Conservation (phyloP, 2,797 vertebrate species). For the Xerus rutilus region DNA sequence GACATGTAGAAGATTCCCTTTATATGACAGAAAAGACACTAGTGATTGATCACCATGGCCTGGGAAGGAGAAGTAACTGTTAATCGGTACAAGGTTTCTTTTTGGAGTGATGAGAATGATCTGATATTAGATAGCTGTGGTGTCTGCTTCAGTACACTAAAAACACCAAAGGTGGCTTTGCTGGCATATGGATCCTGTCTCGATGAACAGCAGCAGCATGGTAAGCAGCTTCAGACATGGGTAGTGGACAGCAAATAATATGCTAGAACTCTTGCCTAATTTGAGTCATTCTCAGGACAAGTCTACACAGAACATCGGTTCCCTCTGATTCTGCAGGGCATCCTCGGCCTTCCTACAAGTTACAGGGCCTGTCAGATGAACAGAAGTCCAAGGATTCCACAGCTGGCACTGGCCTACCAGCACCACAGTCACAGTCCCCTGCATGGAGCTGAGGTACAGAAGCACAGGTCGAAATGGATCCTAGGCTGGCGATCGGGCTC, state of each 20-base stretch:
- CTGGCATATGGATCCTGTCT: not conserved
- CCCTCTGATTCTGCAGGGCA: not conserved
- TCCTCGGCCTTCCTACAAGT: not conserved
- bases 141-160: not conserved
- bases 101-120: not conserved
- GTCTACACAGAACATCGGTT: not conserved
- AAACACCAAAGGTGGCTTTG: not conserved
- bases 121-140: not conserved
- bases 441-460: not conserved
- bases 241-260: not conserved
- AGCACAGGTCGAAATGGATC: not conserved
- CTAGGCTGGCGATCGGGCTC: not conserved
- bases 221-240: not conserved
- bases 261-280: not conserved
- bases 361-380: not conserved
- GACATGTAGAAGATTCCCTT: not conserved
- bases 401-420: accelerated
- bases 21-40: not conserved
- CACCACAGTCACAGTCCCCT: not conserved
- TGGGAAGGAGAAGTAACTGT: not conserved
- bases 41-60: not conserved
- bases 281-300: not conserved
- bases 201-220: not conserved
- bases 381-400: too few relatives aligned
- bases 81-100: not conserved